Percentiles rank a stretch among this genome's conserved stretches.
phyloP scores from a whole-genome alignment of 2,113 vertebrate species.

The Protobothrops flavoviridis region DNA sequence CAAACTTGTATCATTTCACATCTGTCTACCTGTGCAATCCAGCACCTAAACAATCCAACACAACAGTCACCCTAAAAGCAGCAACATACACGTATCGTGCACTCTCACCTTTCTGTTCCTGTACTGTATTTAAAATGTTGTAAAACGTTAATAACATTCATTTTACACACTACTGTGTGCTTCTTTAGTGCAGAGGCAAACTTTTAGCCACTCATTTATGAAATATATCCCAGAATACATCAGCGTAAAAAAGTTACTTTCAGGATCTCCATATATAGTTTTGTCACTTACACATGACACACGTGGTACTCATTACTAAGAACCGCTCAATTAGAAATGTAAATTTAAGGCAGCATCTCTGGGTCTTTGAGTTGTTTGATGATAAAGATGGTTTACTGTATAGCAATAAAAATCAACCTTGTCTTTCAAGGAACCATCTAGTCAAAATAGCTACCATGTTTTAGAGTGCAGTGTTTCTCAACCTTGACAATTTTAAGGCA shows the following conservation, averaged over 20 bases:
- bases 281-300: background rate
- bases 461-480: too few relatives aligned
- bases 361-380: background rate
- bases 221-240: conserved; percentile 54
- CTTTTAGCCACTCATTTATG: conserved; percentile 25
- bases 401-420: background rate
- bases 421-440: conserved; percentile 2
- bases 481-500: too few relatives aligned
- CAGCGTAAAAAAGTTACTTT: conserved; percentile 44
- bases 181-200: conserved; percentile 16
- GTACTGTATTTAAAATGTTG: conserved; percentile 26
- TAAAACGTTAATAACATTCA: background rate
- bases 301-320: background rate
- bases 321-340: conserved; percentile 12
- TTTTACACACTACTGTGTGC: background rate
- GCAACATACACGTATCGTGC: background rate
- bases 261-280: conserved; percentile 3
- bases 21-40: conserved; percentile 40
- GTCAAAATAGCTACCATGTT: background rate
- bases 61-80: conserved; percentile 39
- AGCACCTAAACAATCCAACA: conserved; percentile 39
- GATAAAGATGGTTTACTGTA: background rate
- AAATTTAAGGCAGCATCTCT: background rate
- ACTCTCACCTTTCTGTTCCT: background rate
- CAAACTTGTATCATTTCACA: conserved; percentile 42